Conservation (phyloP, 2,888 invertebrate genomes). For the Choreutis nemorana region DNA sequence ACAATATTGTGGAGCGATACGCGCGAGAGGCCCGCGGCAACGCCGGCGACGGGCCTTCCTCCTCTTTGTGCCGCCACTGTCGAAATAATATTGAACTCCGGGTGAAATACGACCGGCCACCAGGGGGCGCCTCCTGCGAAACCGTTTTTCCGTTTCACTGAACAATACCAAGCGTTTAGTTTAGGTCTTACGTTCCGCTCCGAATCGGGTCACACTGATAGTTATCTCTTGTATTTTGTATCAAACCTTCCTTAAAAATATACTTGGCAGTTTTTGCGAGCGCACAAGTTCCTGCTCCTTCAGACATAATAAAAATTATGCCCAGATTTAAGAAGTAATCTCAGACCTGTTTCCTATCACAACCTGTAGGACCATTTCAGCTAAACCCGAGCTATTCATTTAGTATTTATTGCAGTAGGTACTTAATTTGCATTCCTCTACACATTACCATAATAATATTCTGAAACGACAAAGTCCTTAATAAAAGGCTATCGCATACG, state of each 20-base stretch:
- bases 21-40: constrained; percentile 46
- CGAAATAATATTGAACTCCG: constrained; percentile 63
- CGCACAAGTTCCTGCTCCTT: neutral
- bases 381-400: constrained; percentile 30
- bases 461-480: constrained; percentile 41
- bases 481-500: constrained; percentile 39
- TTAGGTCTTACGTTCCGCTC: constrained; percentile 36
- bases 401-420: constrained; percentile 41
- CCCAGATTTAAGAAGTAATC: constrained; percentile 25
- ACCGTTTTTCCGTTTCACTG: constrained; percentile 55
- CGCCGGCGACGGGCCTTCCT: constrained; percentile 44
- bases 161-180: constrained; percentile 51
- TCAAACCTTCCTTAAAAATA: constrained; percentile 6
- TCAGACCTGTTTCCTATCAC: constrained; percentile 26
- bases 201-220: constrained; percentile 24
- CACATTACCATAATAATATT: constrained; percentile 50
- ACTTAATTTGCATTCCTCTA: constrained; percentile 49
- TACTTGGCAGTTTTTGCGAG: constrained; percentile 1
- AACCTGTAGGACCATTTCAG: constrained; percentile 27
- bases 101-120: constrained; percentile 58
- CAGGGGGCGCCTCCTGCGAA: constrained; percentile 44
- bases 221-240: constrained; percentile 13
- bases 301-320: neutral
- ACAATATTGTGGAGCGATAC: constrained; percentile 58
- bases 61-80: constrained; percentile 50